Conservation (phyloP, 2,113 vertebrate species). For the Haemorhous mexicanus region DNA sequence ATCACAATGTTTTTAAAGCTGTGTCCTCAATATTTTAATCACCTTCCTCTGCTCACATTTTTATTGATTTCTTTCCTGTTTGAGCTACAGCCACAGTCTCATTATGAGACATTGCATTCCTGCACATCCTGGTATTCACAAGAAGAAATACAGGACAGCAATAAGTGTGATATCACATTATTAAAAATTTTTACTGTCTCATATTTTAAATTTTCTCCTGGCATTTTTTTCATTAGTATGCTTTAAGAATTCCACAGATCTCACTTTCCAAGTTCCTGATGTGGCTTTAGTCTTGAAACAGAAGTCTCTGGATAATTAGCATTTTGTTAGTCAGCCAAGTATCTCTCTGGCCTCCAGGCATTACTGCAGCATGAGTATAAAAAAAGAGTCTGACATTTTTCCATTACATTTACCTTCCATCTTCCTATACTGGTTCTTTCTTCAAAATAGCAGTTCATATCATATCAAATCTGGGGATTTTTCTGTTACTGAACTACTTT, state of each 20-base stretch:
- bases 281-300: slow-evolving; percentile 1
- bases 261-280: not conserved
- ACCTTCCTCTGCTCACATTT: not conserved
- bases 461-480: not conserved
- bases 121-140: not conserved
- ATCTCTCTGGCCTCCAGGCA: slow-evolving; percentile 15
- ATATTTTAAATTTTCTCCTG: not conserved
- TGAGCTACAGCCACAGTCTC: not conserved
- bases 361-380: not conserved
- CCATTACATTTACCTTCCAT: not conserved
- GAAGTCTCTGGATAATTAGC: slow-evolving; percentile 20
- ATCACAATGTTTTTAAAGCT: not conserved
- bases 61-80: not conserved
- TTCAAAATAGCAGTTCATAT: not conserved
- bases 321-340: slow-evolving; percentile 38
- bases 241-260: not conserved
- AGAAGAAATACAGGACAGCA: not conserved
- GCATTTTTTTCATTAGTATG: not conserved
- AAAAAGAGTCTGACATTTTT: not conserved
- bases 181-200: not conserved
- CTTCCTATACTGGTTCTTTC: not conserved
- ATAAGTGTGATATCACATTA: not conserved
- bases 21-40: not conserved
- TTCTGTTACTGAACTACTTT: not conserved
- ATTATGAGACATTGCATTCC: not conserved